These are phyloP conservation scores for Cryptocheilus praepositus DNA, from an alignment of 2,888 invertebrate genomes.

Conservation along the genomic window DNA sequence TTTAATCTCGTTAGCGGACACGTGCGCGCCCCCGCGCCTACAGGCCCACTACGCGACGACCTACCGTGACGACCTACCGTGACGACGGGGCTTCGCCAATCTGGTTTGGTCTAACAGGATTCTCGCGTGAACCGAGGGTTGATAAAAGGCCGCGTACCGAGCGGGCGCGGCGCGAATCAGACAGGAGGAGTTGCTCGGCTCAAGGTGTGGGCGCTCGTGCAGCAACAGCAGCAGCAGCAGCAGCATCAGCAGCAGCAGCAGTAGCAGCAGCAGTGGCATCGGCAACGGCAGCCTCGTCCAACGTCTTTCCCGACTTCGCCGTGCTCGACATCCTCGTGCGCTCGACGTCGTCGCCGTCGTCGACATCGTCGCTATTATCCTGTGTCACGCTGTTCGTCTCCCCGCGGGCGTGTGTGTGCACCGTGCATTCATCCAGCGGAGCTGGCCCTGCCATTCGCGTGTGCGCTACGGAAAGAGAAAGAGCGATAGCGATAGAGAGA, in stretches of 20 bases:
- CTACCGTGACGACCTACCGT: slow-evolving; percentile 41
- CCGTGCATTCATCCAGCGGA: slow-evolving; percentile 20
- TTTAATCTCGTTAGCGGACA: slow-evolving; percentile 83
- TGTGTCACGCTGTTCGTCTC: neutral
- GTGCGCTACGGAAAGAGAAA: slow-evolving; percentile 33
- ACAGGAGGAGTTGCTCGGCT: slow-evolving; percentile 57
- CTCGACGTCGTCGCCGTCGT: slow-evolving; percentile 10
- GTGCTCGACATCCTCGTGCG: neutral
- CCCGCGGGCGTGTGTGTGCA: slow-evolving; percentile 26
- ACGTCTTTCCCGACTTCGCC: neutral
- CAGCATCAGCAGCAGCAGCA: slow-evolving; percentile 28
- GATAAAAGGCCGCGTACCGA: slow-evolving; percentile 76
- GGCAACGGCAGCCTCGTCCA: neutral
- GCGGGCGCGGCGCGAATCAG: slow-evolving; percentile 65
- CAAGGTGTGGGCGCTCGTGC: slow-evolving; percentile 55
- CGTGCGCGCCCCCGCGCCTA: slow-evolving; percentile 75
- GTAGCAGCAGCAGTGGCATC: slow-evolving; percentile 31
- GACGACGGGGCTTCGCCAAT: slow-evolving; percentile 79
- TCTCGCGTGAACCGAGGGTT: slow-evolving; percentile 77
- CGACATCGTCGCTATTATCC: neutral
- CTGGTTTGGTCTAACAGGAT: slow-evolving; percentile 87
- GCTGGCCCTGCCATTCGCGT: slow-evolving; percentile 34
- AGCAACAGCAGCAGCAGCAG: slow-evolving; percentile 39
- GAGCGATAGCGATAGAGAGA: slow-evolving; percentile 26
- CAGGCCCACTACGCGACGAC: slow-evolving; percentile 1